Base-by-base conservation (phyloP, 2,888 invertebrate species). In the Mystacides longicornis region DNA sequence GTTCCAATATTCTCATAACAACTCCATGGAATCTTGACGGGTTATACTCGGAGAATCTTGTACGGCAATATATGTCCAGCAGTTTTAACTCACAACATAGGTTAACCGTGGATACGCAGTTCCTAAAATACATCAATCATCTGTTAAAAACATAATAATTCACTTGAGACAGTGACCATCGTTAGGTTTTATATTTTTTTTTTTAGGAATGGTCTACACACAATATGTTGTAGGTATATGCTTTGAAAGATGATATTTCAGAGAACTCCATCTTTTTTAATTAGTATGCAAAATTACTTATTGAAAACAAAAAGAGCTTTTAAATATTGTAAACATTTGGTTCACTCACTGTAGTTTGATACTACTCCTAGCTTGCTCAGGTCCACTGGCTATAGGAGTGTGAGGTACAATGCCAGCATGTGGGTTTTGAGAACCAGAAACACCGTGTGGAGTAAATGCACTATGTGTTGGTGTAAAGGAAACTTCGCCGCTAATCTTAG, bases 11-110 rank as follows among this genome's bases (percentile, higher is more conserved):
- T 66, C 88, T 81, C 89, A 91, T 90, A 1, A 91, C 83, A 16
- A 91, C 82, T 11, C 90, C 91, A 65, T 87, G 86, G 67, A 91
- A 91, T 62, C 89, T 76, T 4, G 85, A 81, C 7, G 91, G 91
- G 66, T 88, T 89, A 64, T 89, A 91, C 69, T 91, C 91, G 0
- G 90, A 87, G 69, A 87, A 89, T 61, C 91, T 77, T 2, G 90
- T 89, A 51, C 86, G 80, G 59, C 85, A 84, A 67, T 89, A 89
- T 55, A 91, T 88, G 57, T 81, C 81, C 64, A 84, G 78, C 31
- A 91, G 72, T 65, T 87, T 82, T 55, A 91, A 70, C 66, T 83
- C 81, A 67, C 86, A 86, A 18, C 82, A 82, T 59, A 91, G 73
- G 64, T 84, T 85, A 0, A 89, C 86, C 4, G 89, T 89, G 21